Percentiles rank a stretch among this genome's conserved stretches.
These are phyloP conservation scores for Exephanes ischioxanthus DNA, from an alignment of 2,888 invertebrate species.

Conservation along the genomic window DNA sequence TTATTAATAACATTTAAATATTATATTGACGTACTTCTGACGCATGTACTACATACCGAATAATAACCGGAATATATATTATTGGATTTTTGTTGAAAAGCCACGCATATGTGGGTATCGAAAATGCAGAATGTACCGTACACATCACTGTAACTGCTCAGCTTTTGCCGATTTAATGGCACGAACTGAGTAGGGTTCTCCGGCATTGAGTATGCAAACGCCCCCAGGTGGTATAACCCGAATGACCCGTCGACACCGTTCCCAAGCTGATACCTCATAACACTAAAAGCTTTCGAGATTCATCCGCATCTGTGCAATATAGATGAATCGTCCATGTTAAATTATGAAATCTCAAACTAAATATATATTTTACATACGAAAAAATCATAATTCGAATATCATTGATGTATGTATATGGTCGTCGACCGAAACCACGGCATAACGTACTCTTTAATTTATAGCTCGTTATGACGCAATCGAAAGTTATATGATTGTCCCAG, in stretches of 20 bases:
- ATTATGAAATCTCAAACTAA: background rate
- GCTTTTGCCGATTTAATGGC: slow-evolving; percentile 7
- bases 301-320: background rate
- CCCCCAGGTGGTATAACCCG: background rate
- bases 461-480: background rate
- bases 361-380: background rate
- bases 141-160: background rate
- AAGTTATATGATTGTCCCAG: background rate
- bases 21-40: background rate
- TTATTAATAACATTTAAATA: background rate
- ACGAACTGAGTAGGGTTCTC: background rate
- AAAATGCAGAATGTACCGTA: background rate
- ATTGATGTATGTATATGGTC: background rate
- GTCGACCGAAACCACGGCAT: background rate
- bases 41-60: background rate
- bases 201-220: slow-evolving; percentile 2
- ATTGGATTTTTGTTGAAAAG: background rate
- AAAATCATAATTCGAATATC: background rate
- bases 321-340: background rate
- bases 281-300: slow-evolving; percentile 12
- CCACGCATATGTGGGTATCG: background rate
- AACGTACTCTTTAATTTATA: background rate
- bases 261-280: slow-evolving; percentile 4
- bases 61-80: background rate
- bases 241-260: background rate